Evolutionary conservation across 2,113 vertebrate species (phyloP), one percentile per base, ranked within the genome.

Genomic region (Lichenostomus cassidix): DNA sequence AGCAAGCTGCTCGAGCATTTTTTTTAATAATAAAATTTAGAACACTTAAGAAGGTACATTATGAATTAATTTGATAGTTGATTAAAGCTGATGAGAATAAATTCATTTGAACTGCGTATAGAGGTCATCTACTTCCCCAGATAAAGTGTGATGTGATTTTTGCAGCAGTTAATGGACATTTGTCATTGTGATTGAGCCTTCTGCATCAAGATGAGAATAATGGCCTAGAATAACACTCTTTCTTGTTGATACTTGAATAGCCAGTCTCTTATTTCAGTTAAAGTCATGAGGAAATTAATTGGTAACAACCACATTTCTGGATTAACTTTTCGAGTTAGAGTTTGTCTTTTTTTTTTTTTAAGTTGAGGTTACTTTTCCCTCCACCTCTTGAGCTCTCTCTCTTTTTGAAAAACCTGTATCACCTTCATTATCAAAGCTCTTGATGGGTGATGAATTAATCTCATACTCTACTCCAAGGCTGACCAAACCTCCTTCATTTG

Each of bases 21-120:
- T 83, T 76, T 37, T 3, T 1, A 90, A 56, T 75, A 89, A 39
- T 15, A 77, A 70, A 31, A 87, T 86, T 83, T 29, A 44, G 52
- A 64, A 87, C 71, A 68, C 0, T 0, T 39, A 31, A 71, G 17
- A 62, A 69, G 2, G 35, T 19, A 96, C 63, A 90, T 87, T 93
- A 91, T 11, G 23, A 92, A 92, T 78, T 96, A 93, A 96, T 96
- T 90, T 90, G 83, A 60, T 70, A 92, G 84, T 68, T 95, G 93
- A 96, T 94, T 96, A 94, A 80, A 80, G 63, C 50, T 86, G 65
- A 96, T 96, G 56, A 79, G 93, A 94, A 83, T 94, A 94, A 95
- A 95, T 89, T 94, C 10, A 44, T 95, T 95, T 89, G 64, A 91
- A 85, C 79, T 85, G 96, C 79, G 39, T 44, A 28, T 62, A 78